Percentiles rank a stretch among this genome's conserved stretches.
phyloP scores from a whole-genome alignment of 2,113 vertebrate species.

The Ictalurus punctatus region DNA sequence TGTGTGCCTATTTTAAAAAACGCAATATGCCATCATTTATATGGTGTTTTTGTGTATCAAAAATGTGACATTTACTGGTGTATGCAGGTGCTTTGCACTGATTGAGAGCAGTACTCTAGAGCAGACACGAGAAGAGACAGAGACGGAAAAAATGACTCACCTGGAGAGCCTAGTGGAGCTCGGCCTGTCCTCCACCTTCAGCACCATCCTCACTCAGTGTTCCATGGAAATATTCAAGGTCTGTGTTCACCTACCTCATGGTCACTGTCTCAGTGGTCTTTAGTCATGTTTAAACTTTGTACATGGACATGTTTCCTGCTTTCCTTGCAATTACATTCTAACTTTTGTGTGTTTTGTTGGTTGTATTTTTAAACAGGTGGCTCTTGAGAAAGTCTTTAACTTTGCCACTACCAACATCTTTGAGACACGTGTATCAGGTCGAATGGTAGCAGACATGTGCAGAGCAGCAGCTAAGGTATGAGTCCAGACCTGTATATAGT shows the following conservation, averaged over 20 bases:
- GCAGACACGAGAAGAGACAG: constrained; percentile 95
- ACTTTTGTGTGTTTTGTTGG: background rate
- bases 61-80: background rate
- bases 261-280: background rate
- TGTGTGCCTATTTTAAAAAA: background rate
- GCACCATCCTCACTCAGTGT: constrained; percentile 96
- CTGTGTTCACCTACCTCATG: background rate
- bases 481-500: background rate
- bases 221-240: constrained; percentile 98
- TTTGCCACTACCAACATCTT: constrained; percentile 97
- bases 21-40: background rate
- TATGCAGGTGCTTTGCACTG: constrained; percentile 91
- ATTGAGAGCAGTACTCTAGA: constrained; percentile 98
- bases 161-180: constrained; percentile 95
- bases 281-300: background rate
- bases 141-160: constrained; percentile 99
- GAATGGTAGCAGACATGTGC: constrained; percentile 98
- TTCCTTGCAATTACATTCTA: background rate
- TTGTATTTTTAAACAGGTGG: constrained; percentile 75
- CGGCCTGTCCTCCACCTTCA: constrained; percentile 96
- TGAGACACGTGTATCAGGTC: constrained; percentile 94
- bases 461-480: constrained; percentile 80
- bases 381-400: constrained; percentile 95
- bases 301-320: background rate
- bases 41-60: background rate